phyloP scores from a whole-genome alignment of 2,797 vertebrate genomes.

The Erethizon dorsatum region DNA sequence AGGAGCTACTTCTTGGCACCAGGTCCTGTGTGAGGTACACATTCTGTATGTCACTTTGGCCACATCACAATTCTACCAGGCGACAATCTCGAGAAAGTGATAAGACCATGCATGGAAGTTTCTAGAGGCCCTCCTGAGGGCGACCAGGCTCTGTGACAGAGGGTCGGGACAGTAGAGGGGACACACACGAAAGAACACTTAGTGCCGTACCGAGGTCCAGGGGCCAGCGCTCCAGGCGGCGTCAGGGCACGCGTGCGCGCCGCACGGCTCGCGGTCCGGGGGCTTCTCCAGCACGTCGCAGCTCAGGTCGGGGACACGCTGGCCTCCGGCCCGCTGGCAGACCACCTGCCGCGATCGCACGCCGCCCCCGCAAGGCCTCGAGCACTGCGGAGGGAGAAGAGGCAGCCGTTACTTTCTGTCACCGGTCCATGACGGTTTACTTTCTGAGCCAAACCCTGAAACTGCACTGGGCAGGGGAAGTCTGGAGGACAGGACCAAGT shows the following conservation, averaged over 20 bases:
- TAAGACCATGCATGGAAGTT: not conserved
- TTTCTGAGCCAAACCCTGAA: not conserved
- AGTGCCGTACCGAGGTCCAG: slow-evolving; percentile 99
- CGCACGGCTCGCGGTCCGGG: slow-evolving; percentile 98
- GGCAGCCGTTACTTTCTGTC: slow-evolving; percentile 63
- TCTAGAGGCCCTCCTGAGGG: not conserved
- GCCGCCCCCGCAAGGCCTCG: slow-evolving; percentile 96
- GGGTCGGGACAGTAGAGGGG: slow-evolving; percentile 82
- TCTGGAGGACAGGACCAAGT: not conserved
- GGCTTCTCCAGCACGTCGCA: slow-evolving; percentile 99
- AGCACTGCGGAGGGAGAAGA: slow-evolving; percentile 91
- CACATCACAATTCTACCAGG: not conserved
- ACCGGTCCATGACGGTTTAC: not conserved
- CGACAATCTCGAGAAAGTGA: not conserved
- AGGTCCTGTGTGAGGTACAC: slow-evolving; percentile 41
- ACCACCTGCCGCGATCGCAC: slow-evolving; percentile 96
- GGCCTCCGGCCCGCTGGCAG: slow-evolving; percentile 96
- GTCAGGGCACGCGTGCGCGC: slow-evolving; percentile 95
- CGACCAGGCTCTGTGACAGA: not conserved
- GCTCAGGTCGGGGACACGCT: slow-evolving; percentile 97
- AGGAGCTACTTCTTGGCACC: slow-evolving; percentile 51
- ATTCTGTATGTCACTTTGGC: slow-evolving; percentile 51
- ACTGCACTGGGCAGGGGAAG: not conserved
- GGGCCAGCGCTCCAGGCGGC: slow-evolving; percentile 96
- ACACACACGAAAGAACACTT: slow-evolving; percentile 89